A percentile compares a stretch with the other conserved stretches of the same genome.
Evolutionary conservation across 2,113 vertebrate species (phyloP).

Genomic region (Pycnonotus jocosus): DNA sequence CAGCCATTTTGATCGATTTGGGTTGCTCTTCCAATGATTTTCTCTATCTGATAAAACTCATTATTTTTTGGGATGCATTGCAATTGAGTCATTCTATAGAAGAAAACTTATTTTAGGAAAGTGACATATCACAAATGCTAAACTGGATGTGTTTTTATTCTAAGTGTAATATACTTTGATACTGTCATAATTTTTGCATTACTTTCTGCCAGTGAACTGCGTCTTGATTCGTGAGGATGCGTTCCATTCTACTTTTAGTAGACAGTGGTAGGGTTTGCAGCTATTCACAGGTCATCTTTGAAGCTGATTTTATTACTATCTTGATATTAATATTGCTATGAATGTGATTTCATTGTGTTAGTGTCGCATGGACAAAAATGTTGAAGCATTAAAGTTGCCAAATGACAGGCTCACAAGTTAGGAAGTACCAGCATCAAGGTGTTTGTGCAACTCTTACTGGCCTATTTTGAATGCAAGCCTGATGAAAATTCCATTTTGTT

Average conservation of each 20-base stretch:
- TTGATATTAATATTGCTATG: background rate
- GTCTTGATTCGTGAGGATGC: background rate
- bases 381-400: background rate
- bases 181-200: background rate
- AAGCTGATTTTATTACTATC: background rate
- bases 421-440: background rate
- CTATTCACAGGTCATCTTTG: background rate
- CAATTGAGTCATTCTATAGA: background rate
- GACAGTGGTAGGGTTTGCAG: background rate
- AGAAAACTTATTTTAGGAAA: background rate
- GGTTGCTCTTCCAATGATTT: background rate
- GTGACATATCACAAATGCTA: background rate
- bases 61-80: background rate
- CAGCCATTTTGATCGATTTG: background rate
- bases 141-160: background rate
- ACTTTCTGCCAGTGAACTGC: background rate
- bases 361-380: background rate
- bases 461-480: background rate
- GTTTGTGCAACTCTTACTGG: background rate
- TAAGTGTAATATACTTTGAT: background rate
- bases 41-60: background rate
- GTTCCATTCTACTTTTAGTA: background rate
- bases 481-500: background rate
- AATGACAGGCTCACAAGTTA: background rate
- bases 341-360: background rate